Percentiles rank a stretch among this genome's conserved stretches.
Evolutionary conservation across 1,140 invertebrate genomes (phyloP).

Genomic region (Pogonognathellus flavescens): DNA sequence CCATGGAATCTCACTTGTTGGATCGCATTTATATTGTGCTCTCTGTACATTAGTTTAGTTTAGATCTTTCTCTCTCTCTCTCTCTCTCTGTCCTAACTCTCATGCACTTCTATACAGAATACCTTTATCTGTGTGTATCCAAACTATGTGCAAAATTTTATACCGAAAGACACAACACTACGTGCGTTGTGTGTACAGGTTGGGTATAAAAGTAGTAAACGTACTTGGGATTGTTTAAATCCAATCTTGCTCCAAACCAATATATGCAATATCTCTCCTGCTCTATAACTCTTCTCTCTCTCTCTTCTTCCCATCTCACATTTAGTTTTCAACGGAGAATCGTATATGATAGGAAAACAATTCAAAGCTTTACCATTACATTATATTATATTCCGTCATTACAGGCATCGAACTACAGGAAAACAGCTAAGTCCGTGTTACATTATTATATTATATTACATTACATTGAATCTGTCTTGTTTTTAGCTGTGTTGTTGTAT

Average conservation of each 20-base stretch:
- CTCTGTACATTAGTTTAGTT: neutral
- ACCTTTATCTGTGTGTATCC: too few species aligned
- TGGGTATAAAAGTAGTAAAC: neutral
- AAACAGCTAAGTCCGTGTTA: slow-evolving; percentile 8
- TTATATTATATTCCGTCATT: slow-evolving; percentile 11
- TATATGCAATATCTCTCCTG: too few species aligned
- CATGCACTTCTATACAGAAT: neutral
- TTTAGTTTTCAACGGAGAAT: too few species aligned
- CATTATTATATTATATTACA: slow-evolving; percentile 28
- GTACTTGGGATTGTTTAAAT: too few species aligned
- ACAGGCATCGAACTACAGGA: neutral
- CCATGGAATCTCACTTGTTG: slow-evolving; percentile 46
- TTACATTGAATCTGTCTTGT: slow-evolving; percentile 36
- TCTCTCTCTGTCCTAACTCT: neutral
- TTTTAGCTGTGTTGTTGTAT: slow-evolving; percentile 26
- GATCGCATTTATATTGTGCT: slow-evolving; percentile 17
- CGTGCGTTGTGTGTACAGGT: neutral
- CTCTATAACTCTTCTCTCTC: too few species aligned
- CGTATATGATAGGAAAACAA: too few species aligned
- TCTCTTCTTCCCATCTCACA: too few species aligned
- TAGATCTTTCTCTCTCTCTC: neutral
- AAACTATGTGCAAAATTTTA: neutral
- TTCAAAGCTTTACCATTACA: neutral
- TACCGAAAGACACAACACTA: neutral
- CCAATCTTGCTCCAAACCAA: too few species aligned